Evolutionary conservation across 1,140 invertebrate genomes (phyloP).

Genomic region (Drosophila jambulina): DNA sequence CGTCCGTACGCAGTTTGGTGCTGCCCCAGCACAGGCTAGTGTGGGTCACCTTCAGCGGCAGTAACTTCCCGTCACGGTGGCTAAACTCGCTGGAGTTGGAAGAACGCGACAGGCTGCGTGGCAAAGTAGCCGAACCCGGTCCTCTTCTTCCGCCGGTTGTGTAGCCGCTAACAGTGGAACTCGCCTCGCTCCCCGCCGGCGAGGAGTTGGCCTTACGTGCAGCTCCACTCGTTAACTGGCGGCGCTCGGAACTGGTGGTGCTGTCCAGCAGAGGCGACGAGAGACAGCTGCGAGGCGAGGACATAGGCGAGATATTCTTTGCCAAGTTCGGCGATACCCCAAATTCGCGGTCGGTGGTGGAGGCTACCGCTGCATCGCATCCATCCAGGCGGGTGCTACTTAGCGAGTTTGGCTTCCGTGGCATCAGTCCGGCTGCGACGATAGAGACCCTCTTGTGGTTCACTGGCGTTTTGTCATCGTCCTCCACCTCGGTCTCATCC

Average conservation of each 20-base stretch:
- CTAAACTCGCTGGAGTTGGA: conserved; percentile 84
- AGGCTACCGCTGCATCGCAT: conserved; percentile 52
- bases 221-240: conserved; percentile 14
- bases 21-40: conserved; percentile 80
- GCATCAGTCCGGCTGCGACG: conserved; percentile 2
- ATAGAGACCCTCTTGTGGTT: conserved; percentile 51
- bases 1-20: conserved; percentile 73
- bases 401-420: conserved; percentile 47
- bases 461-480: conserved; percentile 66
- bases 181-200: conserved; percentile 67
- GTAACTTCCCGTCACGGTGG: conserved; percentile 76
- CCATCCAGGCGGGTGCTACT: conserved; percentile 70
- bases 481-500: conserved; percentile 52
- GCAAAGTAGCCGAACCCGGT: neutral
- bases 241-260: conserved; percentile 64
- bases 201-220: conserved; percentile 62
- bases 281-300: conserved; percentile 71
- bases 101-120: conserved; percentile 70
- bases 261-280: conserved; percentile 73
- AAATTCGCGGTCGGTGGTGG: conserved; percentile 67
- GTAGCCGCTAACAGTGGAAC: conserved; percentile 49
- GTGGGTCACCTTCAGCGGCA: conserved; percentile 79
- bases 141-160: conserved; percentile 23
- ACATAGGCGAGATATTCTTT: conserved; percentile 61
- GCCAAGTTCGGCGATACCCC: conserved; percentile 66